phyloP scores from a whole-genome alignment of 2,888 invertebrate genomes.

The Chymomyza amoena region DNA sequence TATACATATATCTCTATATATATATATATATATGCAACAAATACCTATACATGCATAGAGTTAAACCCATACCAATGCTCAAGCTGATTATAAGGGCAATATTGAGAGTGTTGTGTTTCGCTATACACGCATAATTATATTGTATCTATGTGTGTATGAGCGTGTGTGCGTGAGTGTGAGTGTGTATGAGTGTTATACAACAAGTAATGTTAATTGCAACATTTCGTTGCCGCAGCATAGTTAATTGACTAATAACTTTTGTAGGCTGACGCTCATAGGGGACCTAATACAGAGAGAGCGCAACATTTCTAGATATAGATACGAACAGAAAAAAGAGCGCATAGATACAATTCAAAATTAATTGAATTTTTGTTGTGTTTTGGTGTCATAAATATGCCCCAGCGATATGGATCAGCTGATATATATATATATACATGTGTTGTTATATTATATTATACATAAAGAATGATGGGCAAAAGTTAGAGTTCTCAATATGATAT shows the following conservation, averaged over 20 bases:
- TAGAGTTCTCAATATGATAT: background rate
- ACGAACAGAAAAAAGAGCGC: slow-evolving; percentile 11
- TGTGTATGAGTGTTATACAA: slow-evolving; percentile 18
- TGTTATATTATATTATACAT: background rate
- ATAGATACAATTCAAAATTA: slow-evolving; percentile 52
- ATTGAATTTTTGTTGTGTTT: slow-evolving; percentile 50
- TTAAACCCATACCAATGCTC: background rate
- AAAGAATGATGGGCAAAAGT: slow-evolving; percentile 6
- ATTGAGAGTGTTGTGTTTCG: background rate
- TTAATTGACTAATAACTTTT: slow-evolving; percentile 64
- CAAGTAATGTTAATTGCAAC: slow-evolving; percentile 64
- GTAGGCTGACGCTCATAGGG: background rate
- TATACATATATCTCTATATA: background rate
- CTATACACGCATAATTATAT: background rate
- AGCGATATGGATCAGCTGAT: background rate
- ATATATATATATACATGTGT: background rate
- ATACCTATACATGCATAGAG: background rate
- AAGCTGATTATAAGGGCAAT: background rate
- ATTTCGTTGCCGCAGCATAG: slow-evolving; percentile 50
- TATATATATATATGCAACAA: background rate
- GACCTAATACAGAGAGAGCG: background rate
- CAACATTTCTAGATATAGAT: slow-evolving; percentile 1
- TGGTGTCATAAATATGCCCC: background rate
- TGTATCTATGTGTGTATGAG: background rate
- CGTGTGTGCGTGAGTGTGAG: slow-evolving; percentile 10